These are phyloP conservation scores for Drosophila simulans DNA, from an alignment of 1,140 invertebrate genomes.

Conservation along the genomic window DNA sequence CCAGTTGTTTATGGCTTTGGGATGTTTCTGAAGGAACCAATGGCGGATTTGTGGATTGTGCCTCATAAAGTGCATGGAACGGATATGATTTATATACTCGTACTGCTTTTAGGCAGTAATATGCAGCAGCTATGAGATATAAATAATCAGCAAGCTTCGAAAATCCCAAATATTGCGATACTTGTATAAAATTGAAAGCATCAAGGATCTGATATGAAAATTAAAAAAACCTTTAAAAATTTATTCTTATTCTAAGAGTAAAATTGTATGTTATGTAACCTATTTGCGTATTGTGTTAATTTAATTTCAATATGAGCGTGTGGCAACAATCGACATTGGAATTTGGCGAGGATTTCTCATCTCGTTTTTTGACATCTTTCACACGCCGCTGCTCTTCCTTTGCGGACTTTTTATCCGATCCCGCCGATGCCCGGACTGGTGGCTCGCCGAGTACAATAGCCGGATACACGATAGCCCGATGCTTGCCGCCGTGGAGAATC, in stretches of 20 bases:
- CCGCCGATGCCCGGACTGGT: background rate
- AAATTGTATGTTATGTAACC: too few relatives aligned
- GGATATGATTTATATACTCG: background rate
- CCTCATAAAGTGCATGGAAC: background rate
- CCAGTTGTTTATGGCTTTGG: conserved; percentile 35
- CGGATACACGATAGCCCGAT: conserved; percentile 42
- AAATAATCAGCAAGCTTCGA: background rate
- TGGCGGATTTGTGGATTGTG: background rate
- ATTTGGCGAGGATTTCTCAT: too few relatives aligned
- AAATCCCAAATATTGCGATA: background rate
- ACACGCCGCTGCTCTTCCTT: too few relatives aligned
- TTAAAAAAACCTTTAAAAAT: background rate
- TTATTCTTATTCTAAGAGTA: background rate
- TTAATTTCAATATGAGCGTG: too few relatives aligned
- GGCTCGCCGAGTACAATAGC: conserved; percentile 29
- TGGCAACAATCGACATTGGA: too few relatives aligned
- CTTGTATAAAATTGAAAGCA: too few relatives aligned
- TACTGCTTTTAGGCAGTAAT: too few relatives aligned
- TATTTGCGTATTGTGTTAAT: too few relatives aligned
- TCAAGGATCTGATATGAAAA: too few relatives aligned
- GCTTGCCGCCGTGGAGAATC: background rate
- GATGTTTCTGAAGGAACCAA: conserved; percentile 21
- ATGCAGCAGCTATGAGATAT: too few relatives aligned
- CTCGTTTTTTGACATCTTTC: background rate
- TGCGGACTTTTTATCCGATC: background rate